Base-by-base conservation (phyloP, 2,888 invertebrate genomes). In the Oasisia sp. region DNA sequence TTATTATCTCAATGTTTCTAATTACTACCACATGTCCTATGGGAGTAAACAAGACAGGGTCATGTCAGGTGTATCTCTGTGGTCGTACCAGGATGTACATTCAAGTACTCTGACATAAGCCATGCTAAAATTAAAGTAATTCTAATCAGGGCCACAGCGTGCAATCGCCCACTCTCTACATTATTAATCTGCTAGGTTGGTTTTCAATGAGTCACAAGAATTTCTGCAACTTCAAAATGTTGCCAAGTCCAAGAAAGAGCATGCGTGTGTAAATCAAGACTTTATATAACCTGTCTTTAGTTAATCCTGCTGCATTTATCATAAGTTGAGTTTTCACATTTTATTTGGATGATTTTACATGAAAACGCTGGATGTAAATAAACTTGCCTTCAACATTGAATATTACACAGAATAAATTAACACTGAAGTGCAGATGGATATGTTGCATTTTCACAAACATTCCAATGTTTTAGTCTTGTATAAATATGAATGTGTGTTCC, bases 41-140 rank as follows among this genome's bases (percentile, higher is more conserved):
- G 32, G 32, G 0, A 90, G 90, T 27, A 90, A 89, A 14, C 89
- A 89, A 38, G 89, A 9, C 89, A 89, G 89, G 89, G 89, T 32
- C 32, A 32, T 5, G 32, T 90, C 7, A n/a, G 90, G 90, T 90
- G 90, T 90, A 32, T 90, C 90, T 7, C 1, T 90, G 90, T 90
- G 90, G 90, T 27, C 7, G 7, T 32, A 90, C 12, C 90, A 27
- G 90, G 90, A 90, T 32, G 27, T 90, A 27, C 32, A 90, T 27
- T 90, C 27, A 90, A 90, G 27, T n/a, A 90, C 90, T n/a, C n/a
- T 90, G 90, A 90, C 90, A 90, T 90, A 11, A 90, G 90, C 90
- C 90, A n/a, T 27, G 90, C 90, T 90, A 90, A 90, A n/a, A 27
- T 27, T 27, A 90, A 90, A 5, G 90, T 90, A 19, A 90, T 8